Base-by-base conservation (phyloP, 2,888 invertebrate species). In the Tubulanus polymorphus region DNA sequence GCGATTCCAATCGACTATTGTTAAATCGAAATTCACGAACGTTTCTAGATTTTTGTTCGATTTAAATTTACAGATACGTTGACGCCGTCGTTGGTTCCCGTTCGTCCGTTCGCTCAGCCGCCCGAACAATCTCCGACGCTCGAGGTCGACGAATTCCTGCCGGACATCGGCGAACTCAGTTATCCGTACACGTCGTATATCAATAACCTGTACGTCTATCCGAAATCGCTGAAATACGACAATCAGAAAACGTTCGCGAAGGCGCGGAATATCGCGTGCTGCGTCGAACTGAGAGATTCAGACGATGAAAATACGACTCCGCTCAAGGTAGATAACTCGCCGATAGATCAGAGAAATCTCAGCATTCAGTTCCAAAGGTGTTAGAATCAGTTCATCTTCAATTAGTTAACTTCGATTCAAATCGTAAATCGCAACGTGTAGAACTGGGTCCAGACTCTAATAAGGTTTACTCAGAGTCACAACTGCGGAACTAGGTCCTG, bases 181-280 rank as follows among this genome's bases (percentile, higher is more conserved):
- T 86, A 74, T 86, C 93, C 94, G 0, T 88, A 89, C 73, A 88
- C 90, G 2, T 86, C 86, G 25, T 95, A 88, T 80, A 82, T 88
- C 27, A 96, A 97, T 80, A 90, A 93, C 76, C 82, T 97, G 37
- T 97, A 93, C 78, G 88, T 97, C 18, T 93, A 95, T 74, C 97
- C 97, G 0, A 82, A 89, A 64, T 83, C 84, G 54, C 82, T 96
- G 54, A 89, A 87, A 76, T 94, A 92, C 60, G 95, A 94, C 78
- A 88, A 89, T 50, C 94, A 95, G 80, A 93, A 93, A 76, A 83
- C 88, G 68, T 94, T 94, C 73, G 88, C 90, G 0, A 84, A 94
- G 74, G 96, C 97, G 1, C 85, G 97, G 72, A 97, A 99, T 78
- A 92, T 97, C 59, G 90, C 92, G 0, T 93, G 95, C 70, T 84